phyloP scores from a whole-genome alignment of 2,113 vertebrate species.

The Bothrops jararaca region DNA sequence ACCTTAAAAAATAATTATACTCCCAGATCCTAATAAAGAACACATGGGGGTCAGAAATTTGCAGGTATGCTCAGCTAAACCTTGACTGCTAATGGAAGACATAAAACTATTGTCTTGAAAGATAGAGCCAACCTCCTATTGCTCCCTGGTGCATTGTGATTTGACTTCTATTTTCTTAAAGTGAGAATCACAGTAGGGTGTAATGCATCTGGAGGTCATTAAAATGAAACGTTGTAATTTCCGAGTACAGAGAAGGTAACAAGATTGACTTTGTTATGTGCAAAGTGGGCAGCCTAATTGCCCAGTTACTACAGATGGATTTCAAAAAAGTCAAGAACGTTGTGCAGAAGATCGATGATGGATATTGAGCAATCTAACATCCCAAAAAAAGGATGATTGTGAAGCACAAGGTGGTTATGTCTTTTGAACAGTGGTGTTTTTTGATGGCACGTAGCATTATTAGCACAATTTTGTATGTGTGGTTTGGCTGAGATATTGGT shows the following conservation, averaged over 20 bases:
- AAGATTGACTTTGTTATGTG: conserved; percentile 55
- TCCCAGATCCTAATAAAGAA: conserved; percentile 8
- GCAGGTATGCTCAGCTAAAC: conserved; percentile 42
- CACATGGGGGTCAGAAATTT: conserved; percentile 1
- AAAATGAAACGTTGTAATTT: conserved; percentile 58
- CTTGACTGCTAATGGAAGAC: conserved; percentile 42
- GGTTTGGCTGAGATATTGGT: neutral
- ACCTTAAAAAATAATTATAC: neutral
- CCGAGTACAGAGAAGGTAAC: conserved; percentile 44
- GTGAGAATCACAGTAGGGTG: conserved; percentile 43
- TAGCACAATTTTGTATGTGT: neutral
- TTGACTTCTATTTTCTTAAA: conserved; percentile 47
- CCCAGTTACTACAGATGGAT: conserved; percentile 52
- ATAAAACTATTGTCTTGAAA: conserved; percentile 38
- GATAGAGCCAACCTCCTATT: conserved; percentile 10
- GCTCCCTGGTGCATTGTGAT: conserved; percentile 43
- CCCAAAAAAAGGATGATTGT: conserved; percentile 35
- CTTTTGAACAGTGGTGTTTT: conserved; percentile 12
- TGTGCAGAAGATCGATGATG: conserved; percentile 8
- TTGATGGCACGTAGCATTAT: conserved; percentile 6
- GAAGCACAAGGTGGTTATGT: conserved; percentile 33
- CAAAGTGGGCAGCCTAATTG: conserved; percentile 51
- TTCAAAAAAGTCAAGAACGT: conserved; percentile 50
- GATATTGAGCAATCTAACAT: neutral
- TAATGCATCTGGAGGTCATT: conserved; percentile 52